Conservation (phyloP, 2,888 invertebrate genomes). For the Apodemia zela region DNA sequence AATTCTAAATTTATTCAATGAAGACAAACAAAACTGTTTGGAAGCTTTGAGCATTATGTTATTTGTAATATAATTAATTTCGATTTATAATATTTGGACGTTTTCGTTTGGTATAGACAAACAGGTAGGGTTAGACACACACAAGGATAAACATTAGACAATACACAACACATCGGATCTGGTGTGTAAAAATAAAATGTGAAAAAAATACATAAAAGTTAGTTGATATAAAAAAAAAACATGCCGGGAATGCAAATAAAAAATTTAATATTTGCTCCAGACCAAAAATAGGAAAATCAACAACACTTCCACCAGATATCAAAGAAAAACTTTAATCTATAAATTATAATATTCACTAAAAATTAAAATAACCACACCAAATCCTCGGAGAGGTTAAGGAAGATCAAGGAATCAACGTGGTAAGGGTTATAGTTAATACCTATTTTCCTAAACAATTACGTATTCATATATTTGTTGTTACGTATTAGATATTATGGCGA, state of each 20-base stretch:
- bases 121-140: slow-evolving; percentile 89
- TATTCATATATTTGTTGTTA: slow-evolving; percentile 37
- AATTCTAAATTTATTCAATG: slow-evolving; percentile 48
- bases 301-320: slow-evolving; percentile 78
- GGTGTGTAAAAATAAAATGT: slow-evolving; percentile 73
- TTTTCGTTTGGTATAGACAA: slow-evolving; percentile 73
- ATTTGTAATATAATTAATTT: slow-evolving; percentile 48
- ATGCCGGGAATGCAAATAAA: slow-evolving; percentile 72
- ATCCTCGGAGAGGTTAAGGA: slow-evolving; percentile 78
- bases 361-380: slow-evolving; percentile 78
- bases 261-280: slow-evolving; percentile 61
- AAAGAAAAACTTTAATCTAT: slow-evolving; percentile 60
- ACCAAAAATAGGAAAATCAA: slow-evolving; percentile 78
- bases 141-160: slow-evolving; percentile 95
- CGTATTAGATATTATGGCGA: slow-evolving; percentile 62
- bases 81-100: slow-evolving; percentile 54
- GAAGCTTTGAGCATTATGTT: slow-evolving; percentile 68
- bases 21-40: slow-evolving; percentile 76
- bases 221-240: slow-evolving; percentile 57
- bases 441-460: slow-evolving; percentile 47
- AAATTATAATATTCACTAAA: slow-evolving; percentile 59
- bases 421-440: slow-evolving; percentile 61
- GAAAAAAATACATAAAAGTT: slow-evolving; percentile 50
- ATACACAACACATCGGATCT: slow-evolving; percentile 88
- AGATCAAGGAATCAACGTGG: slow-evolving; percentile 70